These are phyloP conservation scores for Aphodius sticticus DNA, from an alignment of 2,888 invertebrate genomes.

Conservation along the genomic window DNA sequence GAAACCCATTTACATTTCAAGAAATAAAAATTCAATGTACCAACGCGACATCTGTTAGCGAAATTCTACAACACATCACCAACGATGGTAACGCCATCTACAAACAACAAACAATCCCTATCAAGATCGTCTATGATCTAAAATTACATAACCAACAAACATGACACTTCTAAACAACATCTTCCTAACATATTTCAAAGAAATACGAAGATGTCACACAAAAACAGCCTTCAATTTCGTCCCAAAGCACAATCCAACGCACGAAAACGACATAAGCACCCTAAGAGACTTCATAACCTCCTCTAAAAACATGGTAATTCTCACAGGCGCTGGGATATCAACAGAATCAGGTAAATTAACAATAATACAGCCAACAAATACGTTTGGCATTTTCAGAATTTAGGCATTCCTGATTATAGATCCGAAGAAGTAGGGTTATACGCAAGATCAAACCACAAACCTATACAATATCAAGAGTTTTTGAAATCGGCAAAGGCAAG, in stretches of 20 bases:
- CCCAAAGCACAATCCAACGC: conserved; percentile 76
- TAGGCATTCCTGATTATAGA: conserved; percentile 93
- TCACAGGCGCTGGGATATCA: conserved; percentile 96
- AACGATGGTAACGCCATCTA: not conserved
- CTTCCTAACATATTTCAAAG: not conserved
- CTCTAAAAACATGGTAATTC: conserved; percentile 69
- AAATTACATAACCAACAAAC: not conserved
- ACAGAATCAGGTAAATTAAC: conserved; percentile 82
- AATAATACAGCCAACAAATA: not conserved
- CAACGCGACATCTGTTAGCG: too few relatives aligned
- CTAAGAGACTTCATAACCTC: conserved; percentile 68
- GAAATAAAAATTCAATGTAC: too few relatives aligned
- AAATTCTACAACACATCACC: too few relatives aligned
- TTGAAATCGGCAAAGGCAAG: conserved; percentile 71
- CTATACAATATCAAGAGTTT: conserved; percentile 89
- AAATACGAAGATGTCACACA: conserved; percentile 8
- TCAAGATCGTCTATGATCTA: not conserved
- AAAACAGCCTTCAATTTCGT: conserved; percentile 62
- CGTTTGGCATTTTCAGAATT: conserved; percentile 36
- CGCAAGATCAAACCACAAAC: conserved; percentile 83
- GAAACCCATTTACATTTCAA: too few relatives aligned
- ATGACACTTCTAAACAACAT: not conserved
- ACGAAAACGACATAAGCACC: conserved; percentile 65
- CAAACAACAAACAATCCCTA: not conserved
- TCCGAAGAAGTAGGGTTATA: conserved; percentile 93